These are phyloP conservation scores for Brachypodius melanocephalos DNA, from an alignment of 2,113 vertebrate genomes.

Conservation along the genomic window DNA sequence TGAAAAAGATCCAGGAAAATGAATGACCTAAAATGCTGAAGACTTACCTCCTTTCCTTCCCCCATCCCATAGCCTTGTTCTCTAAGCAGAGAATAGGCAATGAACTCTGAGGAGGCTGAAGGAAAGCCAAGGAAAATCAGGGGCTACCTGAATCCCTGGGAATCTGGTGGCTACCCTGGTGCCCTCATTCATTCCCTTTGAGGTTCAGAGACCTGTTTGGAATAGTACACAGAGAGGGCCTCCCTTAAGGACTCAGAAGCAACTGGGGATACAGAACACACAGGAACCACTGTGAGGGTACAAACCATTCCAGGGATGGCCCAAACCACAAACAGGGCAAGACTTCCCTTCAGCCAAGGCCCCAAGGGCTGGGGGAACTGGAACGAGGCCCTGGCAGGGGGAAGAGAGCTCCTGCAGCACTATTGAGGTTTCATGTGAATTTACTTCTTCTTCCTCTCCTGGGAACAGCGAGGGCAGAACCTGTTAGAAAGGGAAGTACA, in stretches of 20 bases:
- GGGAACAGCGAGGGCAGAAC: conserved; percentile 84
- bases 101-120: conserved; percentile 56
- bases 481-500: conserved; percentile 43
- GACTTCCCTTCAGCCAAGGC: conserved; percentile 47
- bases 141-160: conserved; percentile 59
- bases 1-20: conserved; percentile 47
- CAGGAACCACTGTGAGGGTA: conserved; percentile 41
- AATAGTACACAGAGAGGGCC: conserved; percentile 49
- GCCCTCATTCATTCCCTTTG: conserved; percentile 57
- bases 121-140: conserved; percentile 58
- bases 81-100: conserved; percentile 47
- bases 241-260: conserved; percentile 47
- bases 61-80: conserved; percentile 43
- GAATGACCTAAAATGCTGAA: conserved; percentile 30
- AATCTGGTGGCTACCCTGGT: conserved; percentile 64
- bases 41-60: conserved; percentile 64
- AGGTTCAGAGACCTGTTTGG: conserved; percentile 62
- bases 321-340: conserved; percentile 58
- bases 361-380: conserved; percentile 48
- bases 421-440: background rate
- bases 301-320: conserved; percentile 65
- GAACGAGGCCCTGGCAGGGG: conserved; percentile 47
- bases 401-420: conserved; percentile 52
- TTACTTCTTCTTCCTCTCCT: conserved; percentile 85
- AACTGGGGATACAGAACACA: conserved; percentile 48